Evolutionary conservation across 2,113 vertebrate genomes (phyloP).

Genomic region (Canis aureus): DNA sequence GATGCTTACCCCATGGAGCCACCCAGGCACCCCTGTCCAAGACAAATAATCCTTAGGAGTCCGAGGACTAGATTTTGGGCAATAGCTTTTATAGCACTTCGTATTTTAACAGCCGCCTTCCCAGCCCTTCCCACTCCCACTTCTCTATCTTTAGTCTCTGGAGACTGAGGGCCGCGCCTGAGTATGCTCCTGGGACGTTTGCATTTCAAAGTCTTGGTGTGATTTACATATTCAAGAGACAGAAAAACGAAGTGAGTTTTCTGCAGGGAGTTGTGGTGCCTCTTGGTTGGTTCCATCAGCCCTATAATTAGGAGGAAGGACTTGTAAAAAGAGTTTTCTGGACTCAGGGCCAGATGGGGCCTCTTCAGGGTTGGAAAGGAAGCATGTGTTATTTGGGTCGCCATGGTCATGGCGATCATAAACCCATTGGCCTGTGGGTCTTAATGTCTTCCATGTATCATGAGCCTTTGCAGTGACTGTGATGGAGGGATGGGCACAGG

Average conservation of each 20-base stretch:
- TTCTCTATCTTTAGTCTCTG: background rate
- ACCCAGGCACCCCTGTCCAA: too few species aligned
- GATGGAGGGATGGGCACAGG: background rate
- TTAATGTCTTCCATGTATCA: background rate
- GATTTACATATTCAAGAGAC: background rate
- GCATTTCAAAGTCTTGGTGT: background rate
- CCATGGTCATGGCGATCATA: background rate
- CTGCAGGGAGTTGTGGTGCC: background rate
- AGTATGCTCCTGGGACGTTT: background rate
- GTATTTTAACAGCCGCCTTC: background rate
- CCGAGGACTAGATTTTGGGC: background rate
- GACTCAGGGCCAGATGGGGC: background rate
- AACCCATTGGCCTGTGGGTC: background rate
- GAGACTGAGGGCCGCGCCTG: background rate
- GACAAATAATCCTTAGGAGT: background rate
- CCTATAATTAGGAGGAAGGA: background rate
- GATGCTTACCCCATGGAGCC: too few species aligned
- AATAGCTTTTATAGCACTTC: background rate
- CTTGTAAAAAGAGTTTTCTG: background rate
- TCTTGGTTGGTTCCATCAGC: background rate
- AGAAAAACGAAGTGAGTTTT: background rate
- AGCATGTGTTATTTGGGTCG: background rate
- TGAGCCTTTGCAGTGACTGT: background rate
- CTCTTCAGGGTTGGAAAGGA: background rate
- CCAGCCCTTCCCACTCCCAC: background rate